phyloP scores from a whole-genome alignment of 2,888 invertebrate genomes.

The Cheiracanthium punctorium region DNA sequence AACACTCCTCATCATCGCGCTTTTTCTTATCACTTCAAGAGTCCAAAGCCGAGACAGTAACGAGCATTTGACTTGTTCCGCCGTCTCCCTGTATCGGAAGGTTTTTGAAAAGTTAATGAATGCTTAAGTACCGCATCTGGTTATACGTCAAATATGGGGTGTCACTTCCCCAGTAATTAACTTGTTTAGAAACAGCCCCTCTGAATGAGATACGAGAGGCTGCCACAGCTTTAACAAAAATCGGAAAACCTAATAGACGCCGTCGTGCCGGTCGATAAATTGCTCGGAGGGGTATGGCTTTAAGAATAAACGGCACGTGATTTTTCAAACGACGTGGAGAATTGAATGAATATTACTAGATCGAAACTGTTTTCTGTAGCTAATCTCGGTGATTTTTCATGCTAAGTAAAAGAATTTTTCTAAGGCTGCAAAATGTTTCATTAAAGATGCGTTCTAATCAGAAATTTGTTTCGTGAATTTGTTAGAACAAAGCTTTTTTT shows the following conservation, averaged over 20 bases:
- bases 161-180: not conserved
- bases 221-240: constrained; percentile 12
- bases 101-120: not conserved
- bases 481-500: too few relatives aligned
- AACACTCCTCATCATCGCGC: too few relatives aligned
- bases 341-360: not conserved
- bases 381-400: constrained; percentile 51
- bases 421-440: not conserved
- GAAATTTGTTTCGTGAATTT: too few relatives aligned
- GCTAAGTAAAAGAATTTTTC: not conserved
- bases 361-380: not conserved
- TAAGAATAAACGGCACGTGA: not conserved
- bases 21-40: too few relatives aligned
- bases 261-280: constrained; percentile 40
- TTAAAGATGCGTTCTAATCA: not conserved
- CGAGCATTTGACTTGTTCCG: too few relatives aligned
- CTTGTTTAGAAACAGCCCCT: not conserved
- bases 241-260: constrained; percentile 32
- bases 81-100: too few relatives aligned
- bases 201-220: not conserved
- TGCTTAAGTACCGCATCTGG: not conserved
- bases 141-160: not conserved
- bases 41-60: too few relatives aligned
- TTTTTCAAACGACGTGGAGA: not conserved
- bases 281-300: not conserved